Evolutionary conservation across 2,113 vertebrate species (phyloP).

Genomic region (Ptychochromis oligacanthus): DNA sequence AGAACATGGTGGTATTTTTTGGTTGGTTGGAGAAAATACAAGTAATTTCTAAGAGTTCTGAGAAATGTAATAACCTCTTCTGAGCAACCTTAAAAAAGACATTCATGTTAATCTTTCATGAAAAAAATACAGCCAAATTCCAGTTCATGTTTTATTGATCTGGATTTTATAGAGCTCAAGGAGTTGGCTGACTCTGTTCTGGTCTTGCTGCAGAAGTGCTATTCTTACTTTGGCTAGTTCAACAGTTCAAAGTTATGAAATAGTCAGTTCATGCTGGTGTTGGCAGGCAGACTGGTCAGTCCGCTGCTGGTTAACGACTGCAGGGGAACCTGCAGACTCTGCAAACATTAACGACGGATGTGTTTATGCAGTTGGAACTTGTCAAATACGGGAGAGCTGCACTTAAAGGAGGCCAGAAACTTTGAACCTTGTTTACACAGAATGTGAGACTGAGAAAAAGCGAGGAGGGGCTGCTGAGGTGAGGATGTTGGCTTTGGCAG

Average conservation of each 20-base stretch:
- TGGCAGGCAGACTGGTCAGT: too few relatives aligned
- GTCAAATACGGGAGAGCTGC: slow-evolving; percentile 24
- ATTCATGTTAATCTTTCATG: background rate
- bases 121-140: background rate
- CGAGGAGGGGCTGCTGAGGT: background rate
- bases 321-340: slow-evolving; percentile 43
- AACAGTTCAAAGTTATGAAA: slow-evolving; percentile 22
- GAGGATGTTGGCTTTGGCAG: slow-evolving; percentile 44
- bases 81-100: background rate
- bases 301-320: slow-evolving; percentile 9
- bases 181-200: too few relatives aligned
- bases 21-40: background rate
- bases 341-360: slow-evolving; percentile 16
- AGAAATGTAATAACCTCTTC: background rate
- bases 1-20: background rate
- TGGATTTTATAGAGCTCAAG: background rate
- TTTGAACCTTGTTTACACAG: slow-evolving; percentile 47
- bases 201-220: too few relatives aligned
- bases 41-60: background rate
- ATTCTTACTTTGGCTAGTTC: background rate
- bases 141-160: slow-evolving; percentile 18
- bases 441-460: background rate
- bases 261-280: background rate
- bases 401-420: slow-evolving; percentile 28
- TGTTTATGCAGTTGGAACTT: slow-evolving; percentile 45